A percentile compares a stretch with the other conserved stretches of the same genome.
phyloP scores from a whole-genome alignment of 2,113 vertebrate genomes.

The Nerophis lumbriciformis region DNA sequence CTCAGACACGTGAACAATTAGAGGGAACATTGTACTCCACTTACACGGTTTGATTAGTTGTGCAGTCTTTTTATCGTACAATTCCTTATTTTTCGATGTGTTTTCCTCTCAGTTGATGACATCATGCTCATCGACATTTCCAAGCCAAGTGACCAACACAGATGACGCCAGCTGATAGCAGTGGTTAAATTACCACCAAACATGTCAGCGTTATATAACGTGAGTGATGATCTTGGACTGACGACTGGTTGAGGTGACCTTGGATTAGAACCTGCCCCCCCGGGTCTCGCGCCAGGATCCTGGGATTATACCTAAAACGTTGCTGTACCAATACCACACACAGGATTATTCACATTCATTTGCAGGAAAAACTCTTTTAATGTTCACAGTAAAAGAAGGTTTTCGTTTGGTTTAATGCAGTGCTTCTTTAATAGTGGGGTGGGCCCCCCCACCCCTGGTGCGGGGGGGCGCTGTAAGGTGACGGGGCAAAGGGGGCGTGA shows the following conservation, averaged over 20 bases:
- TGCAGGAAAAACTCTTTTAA: constrained; percentile 10
- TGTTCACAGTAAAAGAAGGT: constrained; percentile 4
- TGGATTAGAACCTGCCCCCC: constrained; percentile 46
- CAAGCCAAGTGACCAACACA: neutral
- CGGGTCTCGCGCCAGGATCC: constrained; percentile 26
- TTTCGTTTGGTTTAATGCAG: neutral
- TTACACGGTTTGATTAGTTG: no score
- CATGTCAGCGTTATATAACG: constrained; percentile 36
- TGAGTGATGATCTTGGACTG: constrained; percentile 3
- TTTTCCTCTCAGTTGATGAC: neutral
- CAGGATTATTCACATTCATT: constrained; percentile 32
- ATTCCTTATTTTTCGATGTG: no score
- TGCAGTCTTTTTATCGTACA: no score
- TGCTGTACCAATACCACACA: constrained; percentile 27
- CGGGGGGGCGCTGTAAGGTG: no score
- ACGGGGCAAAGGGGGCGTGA: no score
- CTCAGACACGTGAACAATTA: no score
- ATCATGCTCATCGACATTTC: neutral
- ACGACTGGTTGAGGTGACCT: constrained; percentile 37
- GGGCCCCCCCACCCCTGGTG: neutral
- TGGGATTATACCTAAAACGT: constrained; percentile 46
- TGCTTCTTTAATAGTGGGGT: no score
- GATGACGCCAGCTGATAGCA: neutral
- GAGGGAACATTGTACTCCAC: no score
- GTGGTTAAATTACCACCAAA: constrained; percentile 18